phyloP scores from a whole-genome alignment of 2,797 vertebrate species.

The Coreius guichenoti region DNA sequence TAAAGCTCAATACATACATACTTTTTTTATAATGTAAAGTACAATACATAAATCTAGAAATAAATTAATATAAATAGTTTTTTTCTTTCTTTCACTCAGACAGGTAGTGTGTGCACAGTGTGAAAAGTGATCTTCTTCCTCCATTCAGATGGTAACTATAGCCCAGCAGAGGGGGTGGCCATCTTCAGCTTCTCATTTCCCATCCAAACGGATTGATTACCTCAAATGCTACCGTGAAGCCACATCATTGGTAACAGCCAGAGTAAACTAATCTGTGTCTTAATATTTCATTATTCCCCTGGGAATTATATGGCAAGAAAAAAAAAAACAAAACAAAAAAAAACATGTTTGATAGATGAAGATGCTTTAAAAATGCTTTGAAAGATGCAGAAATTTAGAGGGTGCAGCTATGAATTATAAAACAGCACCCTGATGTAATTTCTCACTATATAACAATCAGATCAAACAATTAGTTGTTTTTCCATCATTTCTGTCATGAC shows the following conservation, averaged over 20 bases:
- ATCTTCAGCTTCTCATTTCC: slow-evolving; percentile 74
- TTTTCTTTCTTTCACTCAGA: neutral
- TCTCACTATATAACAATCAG: neutral
- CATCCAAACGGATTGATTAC: slow-evolving; percentile 67
- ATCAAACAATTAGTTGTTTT: neutral
- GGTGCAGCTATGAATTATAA: neutral
- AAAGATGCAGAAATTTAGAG: neutral
- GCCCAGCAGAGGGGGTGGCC: slow-evolving; percentile 60
- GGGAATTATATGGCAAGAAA: slow-evolving; percentile 72
- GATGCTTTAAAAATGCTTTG: neutral
- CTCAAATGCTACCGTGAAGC: slow-evolving; percentile 64
- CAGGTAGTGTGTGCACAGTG: slow-evolving; percentile 27
- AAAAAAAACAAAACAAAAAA: slow-evolving; percentile 51
- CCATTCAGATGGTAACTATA: slow-evolving; percentile 71
- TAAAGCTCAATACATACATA: neutral
- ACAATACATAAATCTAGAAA: neutral
- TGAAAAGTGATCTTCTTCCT: slow-evolving; percentile 70
- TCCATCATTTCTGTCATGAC: neutral
- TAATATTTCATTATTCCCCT: slow-evolving; percentile 77
- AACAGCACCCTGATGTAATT: neutral
- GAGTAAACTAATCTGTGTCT: slow-evolving; percentile 71
- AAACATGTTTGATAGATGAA: slow-evolving; percentile 23
- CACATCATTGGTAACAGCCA: slow-evolving; percentile 68
- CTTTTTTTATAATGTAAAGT: neutral
- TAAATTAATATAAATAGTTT: neutral